Conservation (phyloP, 1,140 invertebrate genomes). For the Drosophila leontia region DNA sequence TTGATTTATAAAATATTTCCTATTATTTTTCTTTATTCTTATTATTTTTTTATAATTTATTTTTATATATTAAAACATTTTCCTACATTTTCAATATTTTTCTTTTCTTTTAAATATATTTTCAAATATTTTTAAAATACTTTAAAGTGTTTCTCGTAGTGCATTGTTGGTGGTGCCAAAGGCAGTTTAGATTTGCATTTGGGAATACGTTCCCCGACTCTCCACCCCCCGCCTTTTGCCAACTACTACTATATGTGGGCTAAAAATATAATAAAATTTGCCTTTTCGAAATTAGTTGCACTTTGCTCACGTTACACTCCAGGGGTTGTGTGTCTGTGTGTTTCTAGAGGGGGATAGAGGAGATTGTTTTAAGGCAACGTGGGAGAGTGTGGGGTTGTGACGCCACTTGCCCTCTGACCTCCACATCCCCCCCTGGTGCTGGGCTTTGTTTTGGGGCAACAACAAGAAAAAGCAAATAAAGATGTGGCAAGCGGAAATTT, state of each 20-base stretch:
- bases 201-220: conserved; percentile 57
- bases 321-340: conserved; percentile 13
- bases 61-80: too few species aligned
- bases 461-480: conserved; percentile 73
- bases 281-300: conserved; percentile 80
- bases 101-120: neutral
- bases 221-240: conserved; percentile 4
- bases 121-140: conserved; percentile 1
- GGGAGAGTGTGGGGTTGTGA: neutral
- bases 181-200: conserved; percentile 80
- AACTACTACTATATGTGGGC: conserved; percentile 42
- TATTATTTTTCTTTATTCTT: too few species aligned
- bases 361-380: neutral
- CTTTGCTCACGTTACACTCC: conserved; percentile 68
- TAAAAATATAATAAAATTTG: conserved; percentile 74
- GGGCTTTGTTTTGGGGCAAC: conserved; percentile 34
- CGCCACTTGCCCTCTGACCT: conserved; percentile 37
- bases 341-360: neutral
- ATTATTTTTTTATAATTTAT: too few species aligned
- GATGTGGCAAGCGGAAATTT: conserved; percentile 80
- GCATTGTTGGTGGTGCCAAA: conserved; percentile 38
- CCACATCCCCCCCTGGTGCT: neutral
- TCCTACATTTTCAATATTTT: too few species aligned
- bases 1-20: too few species aligned
- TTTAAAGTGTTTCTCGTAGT: neutral